Evolutionary conservation across 1,140 invertebrate species (phyloP).

Genomic region (Drosophila ohnishii): DNA sequence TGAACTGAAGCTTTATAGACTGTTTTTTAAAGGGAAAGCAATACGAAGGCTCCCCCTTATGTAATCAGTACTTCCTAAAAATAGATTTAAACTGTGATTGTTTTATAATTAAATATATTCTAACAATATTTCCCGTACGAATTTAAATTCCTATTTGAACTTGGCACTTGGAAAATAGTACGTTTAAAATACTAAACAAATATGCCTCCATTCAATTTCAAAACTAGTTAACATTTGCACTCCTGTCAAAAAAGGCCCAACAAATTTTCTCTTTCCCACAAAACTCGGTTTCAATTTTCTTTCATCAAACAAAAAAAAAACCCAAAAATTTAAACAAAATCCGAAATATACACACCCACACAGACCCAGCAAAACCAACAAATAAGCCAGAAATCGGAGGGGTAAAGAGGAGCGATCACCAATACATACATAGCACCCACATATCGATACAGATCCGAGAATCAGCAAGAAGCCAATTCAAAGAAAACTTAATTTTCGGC

Average conservation of each 20-base stretch:
- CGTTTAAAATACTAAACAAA: not conserved
- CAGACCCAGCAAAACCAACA: constrained; percentile 13
- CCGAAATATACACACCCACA: constrained; percentile 42
- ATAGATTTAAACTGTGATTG: not conserved
- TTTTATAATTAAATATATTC: not conserved
- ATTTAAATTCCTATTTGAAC: not conserved
- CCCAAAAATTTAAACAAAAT: constrained; percentile 55
- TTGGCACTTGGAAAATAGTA: too few relatives aligned
- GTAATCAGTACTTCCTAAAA: not conserved
- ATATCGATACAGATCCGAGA: not conserved
- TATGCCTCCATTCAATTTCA: not conserved
- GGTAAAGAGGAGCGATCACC: constrained; percentile 1
- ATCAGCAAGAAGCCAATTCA: not conserved
- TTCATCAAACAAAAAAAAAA: constrained; percentile 51
- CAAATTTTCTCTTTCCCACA: constrained; percentile 53
- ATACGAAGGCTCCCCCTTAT: not conserved
- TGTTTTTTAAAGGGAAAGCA: not conserved
- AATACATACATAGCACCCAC: not conserved
- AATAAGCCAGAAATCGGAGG: constrained; percentile 16
- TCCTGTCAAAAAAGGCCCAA: constrained; percentile 33
- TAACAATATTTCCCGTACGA: too few relatives aligned
- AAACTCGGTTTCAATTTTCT: constrained; percentile 69
- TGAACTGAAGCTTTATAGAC: not conserved
- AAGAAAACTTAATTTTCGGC: not conserved
- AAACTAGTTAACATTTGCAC: constrained; percentile 38